phyloP scores from a whole-genome alignment of 2,113 vertebrate species.

The Ancistrus triradiatus region DNA sequence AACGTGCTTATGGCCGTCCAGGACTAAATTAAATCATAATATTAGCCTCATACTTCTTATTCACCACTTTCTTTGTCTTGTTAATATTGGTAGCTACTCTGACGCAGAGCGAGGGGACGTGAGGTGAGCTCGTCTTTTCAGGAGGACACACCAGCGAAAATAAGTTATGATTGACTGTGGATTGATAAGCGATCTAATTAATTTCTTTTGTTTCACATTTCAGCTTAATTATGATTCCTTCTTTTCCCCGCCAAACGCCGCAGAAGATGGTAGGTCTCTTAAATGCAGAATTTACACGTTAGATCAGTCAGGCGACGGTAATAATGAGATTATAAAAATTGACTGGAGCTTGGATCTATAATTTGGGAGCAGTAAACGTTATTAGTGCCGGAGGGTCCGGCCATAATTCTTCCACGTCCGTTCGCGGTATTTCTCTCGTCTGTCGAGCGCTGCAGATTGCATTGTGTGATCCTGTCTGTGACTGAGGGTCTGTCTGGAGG shows the following conservation, averaged over 20 bases:
- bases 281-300: constrained; percentile 54
- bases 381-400: constrained; percentile 5
- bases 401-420: constrained; percentile 37
- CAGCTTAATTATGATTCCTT: constrained; percentile 61
- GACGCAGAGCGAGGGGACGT: constrained; percentile 13
- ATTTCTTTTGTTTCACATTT: constrained; percentile 67
- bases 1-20: neutral
- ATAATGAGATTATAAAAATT: constrained; percentile 65
- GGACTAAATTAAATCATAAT: constrained; percentile 12
- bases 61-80: constrained; percentile 46
- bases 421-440: neutral
- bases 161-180: constrained; percentile 54
- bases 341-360: constrained; percentile 63
- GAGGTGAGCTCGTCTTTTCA: constrained; percentile 43
- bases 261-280: constrained; percentile 53
- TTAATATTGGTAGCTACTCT: constrained; percentile 30
- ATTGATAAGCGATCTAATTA: constrained; percentile 70
- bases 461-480: no score
- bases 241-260: constrained; percentile 42
- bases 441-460: neutral
- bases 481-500: neutral
- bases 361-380: constrained; percentile 54
- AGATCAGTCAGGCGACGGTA: constrained; percentile 49
- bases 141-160: constrained; percentile 33
- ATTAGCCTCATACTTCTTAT: constrained; percentile 18